Conservation (phyloP, 2,888 invertebrate species). For the Nipponacmea schrenckii region DNA sequence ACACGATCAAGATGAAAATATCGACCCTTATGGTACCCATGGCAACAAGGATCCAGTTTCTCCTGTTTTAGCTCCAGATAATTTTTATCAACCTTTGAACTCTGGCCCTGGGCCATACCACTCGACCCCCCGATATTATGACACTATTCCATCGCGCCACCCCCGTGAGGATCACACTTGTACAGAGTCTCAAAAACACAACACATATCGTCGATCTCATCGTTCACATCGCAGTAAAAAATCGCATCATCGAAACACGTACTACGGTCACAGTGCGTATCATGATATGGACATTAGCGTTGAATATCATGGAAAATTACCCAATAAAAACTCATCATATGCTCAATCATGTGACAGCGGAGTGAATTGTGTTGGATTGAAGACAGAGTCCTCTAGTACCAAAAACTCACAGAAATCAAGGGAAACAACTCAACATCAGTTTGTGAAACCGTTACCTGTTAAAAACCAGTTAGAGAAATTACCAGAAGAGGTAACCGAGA, state of each 20-base stretch:
- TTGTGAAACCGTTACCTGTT: neutral
- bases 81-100: conserved; percentile 16
- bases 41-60: conserved; percentile 7
- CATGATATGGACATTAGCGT: conserved; percentile 48
- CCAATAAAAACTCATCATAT: conserved; percentile 49
- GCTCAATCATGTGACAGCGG: conserved; percentile 60
- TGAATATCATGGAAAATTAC: conserved; percentile 57
- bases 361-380: conserved; percentile 61
- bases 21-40: neutral
- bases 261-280: conserved; percentile 29
- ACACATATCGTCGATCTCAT: conserved; percentile 23
- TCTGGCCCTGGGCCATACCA: conserved; percentile 7
- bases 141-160: conserved; percentile 7
- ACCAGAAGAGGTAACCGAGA: neutral
- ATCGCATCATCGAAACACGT: conserved; percentile 34
- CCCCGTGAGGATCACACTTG: conserved; percentile 14
- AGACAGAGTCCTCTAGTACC: conserved; percentile 1
- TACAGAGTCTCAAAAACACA: conserved; percentile 18
- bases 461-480: conserved; percentile 14
- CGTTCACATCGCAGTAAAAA: conserved; percentile 27
- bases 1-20: conserved; percentile 6
- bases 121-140: conserved; percentile 17
- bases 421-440: neutral
- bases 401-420: conserved; percentile 15
- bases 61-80: conserved; percentile 12